Conservation (phyloP, 2,113 vertebrate species). For the Sitta europaea region DNA sequence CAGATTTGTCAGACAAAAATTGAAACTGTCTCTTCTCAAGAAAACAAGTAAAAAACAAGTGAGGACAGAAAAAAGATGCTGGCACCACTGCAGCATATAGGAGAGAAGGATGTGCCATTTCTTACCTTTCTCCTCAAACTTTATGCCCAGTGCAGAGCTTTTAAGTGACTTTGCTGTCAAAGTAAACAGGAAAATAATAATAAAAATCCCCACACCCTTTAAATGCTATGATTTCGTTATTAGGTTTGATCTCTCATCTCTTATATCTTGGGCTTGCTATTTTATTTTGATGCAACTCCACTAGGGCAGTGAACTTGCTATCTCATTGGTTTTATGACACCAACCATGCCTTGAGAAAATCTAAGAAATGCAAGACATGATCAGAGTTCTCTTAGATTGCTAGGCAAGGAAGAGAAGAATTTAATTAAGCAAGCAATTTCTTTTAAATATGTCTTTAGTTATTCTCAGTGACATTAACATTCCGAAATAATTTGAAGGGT, state of each 20-base stretch:
- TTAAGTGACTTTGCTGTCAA: neutral
- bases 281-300: neutral
- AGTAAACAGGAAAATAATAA: neutral
- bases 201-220: neutral
- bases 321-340: neutral
- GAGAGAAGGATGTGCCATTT: neutral
- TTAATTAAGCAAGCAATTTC: neutral
- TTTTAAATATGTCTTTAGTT: neutral
- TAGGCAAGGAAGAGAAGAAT: neutral
- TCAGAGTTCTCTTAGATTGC: neutral
- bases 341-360: neutral
- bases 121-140: neutral
- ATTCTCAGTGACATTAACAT: neutral
- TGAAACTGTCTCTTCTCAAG: neutral
- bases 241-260: neutral
- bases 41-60: neutral
- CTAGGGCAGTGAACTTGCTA: neutral
- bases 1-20: neutral
- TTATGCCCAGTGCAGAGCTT: neutral
- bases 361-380: neutral
- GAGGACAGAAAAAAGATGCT: neutral
- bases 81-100: neutral
- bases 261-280: neutral
- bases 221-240: neutral
- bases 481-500: neutral